Base-by-base conservation (phyloP, 1,140 invertebrate species). In the Zaprionus lachaisei region DNA sequence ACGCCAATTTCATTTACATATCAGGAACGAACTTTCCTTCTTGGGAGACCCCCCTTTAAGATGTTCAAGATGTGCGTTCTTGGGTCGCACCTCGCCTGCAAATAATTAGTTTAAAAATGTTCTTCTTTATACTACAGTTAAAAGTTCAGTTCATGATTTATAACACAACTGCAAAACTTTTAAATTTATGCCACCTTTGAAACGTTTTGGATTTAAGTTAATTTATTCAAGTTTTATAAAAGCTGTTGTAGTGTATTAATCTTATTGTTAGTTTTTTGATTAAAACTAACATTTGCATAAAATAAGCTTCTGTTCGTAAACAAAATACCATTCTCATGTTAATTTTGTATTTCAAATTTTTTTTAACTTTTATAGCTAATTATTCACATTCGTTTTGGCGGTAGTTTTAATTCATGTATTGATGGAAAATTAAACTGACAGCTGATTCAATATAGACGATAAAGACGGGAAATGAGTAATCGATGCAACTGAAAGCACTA, bases 1-100 rank as follows among this genome's bases (percentile, higher is more conserved):
- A 72, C 56, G 69, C 63, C 74, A 77, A 72, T 77, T 77, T 72
- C 62, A 72, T 66, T 77, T 77, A 65, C 74, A 77, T 72, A 70
- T 61, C 63, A 49, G 74, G 17, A 64, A 60, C 24, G 68, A 76
- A 26, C 22, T 63, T 63, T 44, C 5, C 55, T 55, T 28, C 34
- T 12, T 24, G 60, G 6, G 34, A 69, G 38, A 58, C 24, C 41
- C 54, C 38, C 44, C n/a, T 14, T 28, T 15, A 49, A 15, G 26
- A 22, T 31, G 28, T 26, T 49, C 47, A 51, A 22, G 11, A 14
- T 47, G 20, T 20, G 51, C 49, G 66, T 38, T 37, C n/a, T 37
- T 55, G 2, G 34, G 37, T 14, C 14, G 14, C 5, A 15, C 2
- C 63, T 41, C 49, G 37, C 62, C 38, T 55, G 60, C 61, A 20